Evolutionary conservation across 2,888 invertebrate species (phyloP).

Genomic region (Itoplectis maculator): DNA sequence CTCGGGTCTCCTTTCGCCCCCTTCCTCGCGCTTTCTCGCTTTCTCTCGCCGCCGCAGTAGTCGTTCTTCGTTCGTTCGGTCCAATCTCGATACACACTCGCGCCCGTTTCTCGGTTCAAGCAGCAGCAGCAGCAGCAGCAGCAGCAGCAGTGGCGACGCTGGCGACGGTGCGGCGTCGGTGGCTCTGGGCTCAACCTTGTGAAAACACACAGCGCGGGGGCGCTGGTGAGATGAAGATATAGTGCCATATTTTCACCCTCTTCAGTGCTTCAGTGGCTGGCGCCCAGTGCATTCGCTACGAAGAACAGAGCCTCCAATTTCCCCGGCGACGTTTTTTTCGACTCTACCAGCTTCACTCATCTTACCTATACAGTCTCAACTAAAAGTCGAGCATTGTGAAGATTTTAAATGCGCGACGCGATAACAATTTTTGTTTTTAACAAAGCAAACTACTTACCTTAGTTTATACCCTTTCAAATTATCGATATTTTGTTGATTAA

Average conservation of each 20-base stretch:
- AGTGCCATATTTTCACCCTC: not conserved
- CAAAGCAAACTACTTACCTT: no score
- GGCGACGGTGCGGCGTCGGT: no score
- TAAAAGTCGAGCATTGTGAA: no score
- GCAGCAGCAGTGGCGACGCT: not conserved
- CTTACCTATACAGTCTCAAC: not conserved
- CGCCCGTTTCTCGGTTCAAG: not conserved
- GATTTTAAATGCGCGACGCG: no score
- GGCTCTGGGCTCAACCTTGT: not conserved
- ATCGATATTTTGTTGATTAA: no score
- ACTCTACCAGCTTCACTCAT: not conserved
- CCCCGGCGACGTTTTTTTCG: slow-evolving; percentile 21
- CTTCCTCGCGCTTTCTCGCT: slow-evolving; percentile 3
- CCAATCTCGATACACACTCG: not conserved
- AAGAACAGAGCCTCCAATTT: slow-evolving; percentile 23
- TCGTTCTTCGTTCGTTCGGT: not conserved
- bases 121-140: not conserved
- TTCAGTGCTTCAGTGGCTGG: no score
- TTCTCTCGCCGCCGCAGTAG: slow-evolving; percentile 3
- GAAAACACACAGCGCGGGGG: slow-evolving; percentile 5
- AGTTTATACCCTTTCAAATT: no score
- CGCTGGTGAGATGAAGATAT: slow-evolving; percentile 5
- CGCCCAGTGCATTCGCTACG: slow-evolving; percentile 8
- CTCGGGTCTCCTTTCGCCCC: slow-evolving; percentile 9
- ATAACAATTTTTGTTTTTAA: no score